A percentile compares a stretch with the other conserved stretches of the same genome.
phyloP scores from a whole-genome alignment of 2,888 invertebrate genomes.

The Lochmaea crataegi region DNA sequence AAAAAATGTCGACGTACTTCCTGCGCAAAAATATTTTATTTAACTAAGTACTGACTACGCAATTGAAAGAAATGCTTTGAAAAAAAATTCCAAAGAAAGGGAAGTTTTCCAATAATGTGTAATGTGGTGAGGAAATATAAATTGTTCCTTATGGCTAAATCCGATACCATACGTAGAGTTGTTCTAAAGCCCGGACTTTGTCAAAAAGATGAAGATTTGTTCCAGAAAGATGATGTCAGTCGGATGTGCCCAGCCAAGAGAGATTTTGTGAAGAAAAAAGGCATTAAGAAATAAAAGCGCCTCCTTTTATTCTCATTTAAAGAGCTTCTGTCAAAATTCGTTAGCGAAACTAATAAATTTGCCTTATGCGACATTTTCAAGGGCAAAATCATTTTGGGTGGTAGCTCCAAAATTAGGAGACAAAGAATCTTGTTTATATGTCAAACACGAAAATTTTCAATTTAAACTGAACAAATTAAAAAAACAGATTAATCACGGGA shows the following conservation, averaged over 20 bases:
- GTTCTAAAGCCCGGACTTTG: constrained; percentile 28
- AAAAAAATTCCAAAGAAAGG: constrained; percentile 34
- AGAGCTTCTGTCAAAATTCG: too few relatives aligned
- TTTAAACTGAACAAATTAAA: too few relatives aligned
- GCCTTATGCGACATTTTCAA: too few relatives aligned
- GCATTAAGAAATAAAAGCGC: constrained; percentile 38
- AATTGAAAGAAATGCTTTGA: not conserved
- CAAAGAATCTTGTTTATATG: too few relatives aligned
- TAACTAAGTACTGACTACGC: not conserved
- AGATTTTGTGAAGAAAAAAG: constrained; percentile 43
- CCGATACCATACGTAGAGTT: not conserved
- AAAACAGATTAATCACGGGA: too few relatives aligned
- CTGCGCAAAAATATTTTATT: not conserved
- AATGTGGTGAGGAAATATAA: constrained; percentile 30
- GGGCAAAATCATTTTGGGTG: too few relatives aligned
- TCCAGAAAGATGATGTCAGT: constrained; percentile 47
- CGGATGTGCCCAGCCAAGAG: constrained; percentile 48
- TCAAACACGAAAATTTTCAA: too few relatives aligned
- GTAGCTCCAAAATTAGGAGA: too few relatives aligned
- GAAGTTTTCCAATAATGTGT: constrained; percentile 32
- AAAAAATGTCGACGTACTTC: constrained; percentile 5
- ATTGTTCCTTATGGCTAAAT: constrained; percentile 24
- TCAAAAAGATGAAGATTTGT: constrained; percentile 36
- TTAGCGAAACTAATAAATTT: too few relatives aligned
- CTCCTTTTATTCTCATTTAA: too few relatives aligned